Base-by-base conservation (phyloP, 2,888 invertebrate species). In the Ecliptopera silaceata region DNA sequence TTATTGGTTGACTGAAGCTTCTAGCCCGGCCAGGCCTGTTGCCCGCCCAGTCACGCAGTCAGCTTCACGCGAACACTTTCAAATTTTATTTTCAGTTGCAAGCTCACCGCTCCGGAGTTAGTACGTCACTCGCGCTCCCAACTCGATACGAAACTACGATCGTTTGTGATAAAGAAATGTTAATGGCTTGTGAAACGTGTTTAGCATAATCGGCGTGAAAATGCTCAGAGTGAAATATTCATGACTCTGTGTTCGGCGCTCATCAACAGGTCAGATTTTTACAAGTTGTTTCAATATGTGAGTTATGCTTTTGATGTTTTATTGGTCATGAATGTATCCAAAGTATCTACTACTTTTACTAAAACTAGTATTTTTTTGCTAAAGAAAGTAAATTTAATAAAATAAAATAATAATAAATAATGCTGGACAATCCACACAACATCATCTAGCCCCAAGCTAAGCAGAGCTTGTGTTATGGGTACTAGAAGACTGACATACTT, bases 221-320 rank as follows among this genome's bases (percentile, higher is more conserved):
- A 85, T 85, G 84, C 68, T 63, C 59, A 59, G 63, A 70, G 70
- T 78, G 75, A 75, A 77, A 75, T 75, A 77, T 79, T 79, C 74
- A 77, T 78, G 78, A 80, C 65, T 67, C 69, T 67, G 69, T 71
- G 69, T 63, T 66, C 74, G 72, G 71, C 73, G 62, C 65, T 65
- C 61, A 69, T 54, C 82, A 84, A 84, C 86, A 87, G 87, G 87
- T 88, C 72, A 77, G 86, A 75, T 72, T 72, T 70, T 72, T 70
- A 66, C 65, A 66, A 68, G 56, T 65, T 69, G 57, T 59, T 61
- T 65, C 43, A 64, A 67, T 61, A 54, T 52, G 57, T 56, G 45
- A 55, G 42, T 55, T 56, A 36, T 32, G 52, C 50, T 57, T 59
- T 57, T 50, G 50, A 64, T 55, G 56, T 54, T 60, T 53, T 26